A percentile compares a stretch with the other conserved stretches of the same genome.
phyloP scores from a whole-genome alignment of 1,140 invertebrate genomes.

The Zaprionus ornatus region DNA sequence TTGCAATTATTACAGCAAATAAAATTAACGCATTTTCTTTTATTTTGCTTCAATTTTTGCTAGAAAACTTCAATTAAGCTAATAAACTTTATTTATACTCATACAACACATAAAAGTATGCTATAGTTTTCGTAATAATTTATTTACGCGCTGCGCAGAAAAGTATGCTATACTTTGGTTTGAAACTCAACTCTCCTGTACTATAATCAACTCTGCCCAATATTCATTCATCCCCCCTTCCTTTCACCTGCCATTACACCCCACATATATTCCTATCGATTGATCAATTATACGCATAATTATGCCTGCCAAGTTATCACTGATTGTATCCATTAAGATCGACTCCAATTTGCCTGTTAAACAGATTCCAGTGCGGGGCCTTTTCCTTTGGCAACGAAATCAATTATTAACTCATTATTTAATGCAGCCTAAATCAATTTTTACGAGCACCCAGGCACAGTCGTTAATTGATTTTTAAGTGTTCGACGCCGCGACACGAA shows the following conservation, averaged over 20 bases:
- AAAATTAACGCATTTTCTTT: not conserved
- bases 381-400: conserved; percentile 14
- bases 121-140: not conserved
- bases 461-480: conserved; percentile 77
- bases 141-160: not conserved
- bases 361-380: not conserved
- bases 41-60: not conserved
- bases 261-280: not conserved
- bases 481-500: conserved; percentile 30
- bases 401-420: conserved; percentile 55
- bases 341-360: not conserved
- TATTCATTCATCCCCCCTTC: not conserved
- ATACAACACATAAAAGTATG: not conserved
- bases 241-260: not conserved
- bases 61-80: too few relatives aligned
- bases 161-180: not conserved
- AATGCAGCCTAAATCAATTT: conserved; percentile 34
- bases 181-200: not conserved
- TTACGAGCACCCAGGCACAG: conserved; percentile 9
- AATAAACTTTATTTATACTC: rapidly evolving
- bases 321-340: conserved; percentile 7
- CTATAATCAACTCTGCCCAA: not conserved
- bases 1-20: not conserved
- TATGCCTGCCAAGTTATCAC: conserved; percentile 1
- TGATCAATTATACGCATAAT: conserved; percentile 5